Base-by-base conservation (phyloP, 2,888 invertebrate genomes). In the Trichopria drosophilae region DNA sequence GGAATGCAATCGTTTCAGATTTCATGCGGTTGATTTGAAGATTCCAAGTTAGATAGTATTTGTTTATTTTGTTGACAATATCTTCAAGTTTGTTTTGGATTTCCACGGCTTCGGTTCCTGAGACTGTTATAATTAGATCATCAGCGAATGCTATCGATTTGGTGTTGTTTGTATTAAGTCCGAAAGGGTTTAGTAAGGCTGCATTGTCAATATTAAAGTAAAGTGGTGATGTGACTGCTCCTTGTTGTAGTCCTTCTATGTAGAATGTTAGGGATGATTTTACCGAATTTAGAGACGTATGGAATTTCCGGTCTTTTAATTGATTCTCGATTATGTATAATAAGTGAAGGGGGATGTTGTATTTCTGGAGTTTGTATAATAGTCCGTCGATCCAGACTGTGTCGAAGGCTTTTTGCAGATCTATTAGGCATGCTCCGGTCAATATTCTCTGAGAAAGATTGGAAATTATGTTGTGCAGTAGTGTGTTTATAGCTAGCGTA, bases 141-240 rank as follows among this genome's bases (percentile, higher is more conserved):
- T 59, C 57, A n/a, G 59, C 60, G 19, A 55, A 62, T 0, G 55
- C 56, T 3, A 50, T 40, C 0, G 51, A 28, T 16, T 48, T 35
- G 0, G 43, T 32, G 1, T 15, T n/a, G 2, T 26, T 31, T 0
- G 19, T 13, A 1, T 61, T 60, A 1, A 63, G 28, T 0, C 47
- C 37, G 19, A 57, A 57, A 1, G 46, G 19, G 1, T 53, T 59
- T 3, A 59, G 32, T 1, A 58, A 28, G 13, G 54, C 51, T 9
- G 26, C 19, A 1, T 42, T 58, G 18, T 37, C 55, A 1, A 61
- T 55, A 12, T 57, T 59, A 18, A 58, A 61, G 1, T 60, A n/a
- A 0, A 51, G 7, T 2, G 60, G 59, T 1, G 59, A 53, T 2
- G 45, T 57, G 0, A 62, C 56, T 1, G 54, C 57, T 4, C 58